phyloP scores from a whole-genome alignment of 2,888 invertebrate genomes.

The Zygogramma bicolorata region DNA sequence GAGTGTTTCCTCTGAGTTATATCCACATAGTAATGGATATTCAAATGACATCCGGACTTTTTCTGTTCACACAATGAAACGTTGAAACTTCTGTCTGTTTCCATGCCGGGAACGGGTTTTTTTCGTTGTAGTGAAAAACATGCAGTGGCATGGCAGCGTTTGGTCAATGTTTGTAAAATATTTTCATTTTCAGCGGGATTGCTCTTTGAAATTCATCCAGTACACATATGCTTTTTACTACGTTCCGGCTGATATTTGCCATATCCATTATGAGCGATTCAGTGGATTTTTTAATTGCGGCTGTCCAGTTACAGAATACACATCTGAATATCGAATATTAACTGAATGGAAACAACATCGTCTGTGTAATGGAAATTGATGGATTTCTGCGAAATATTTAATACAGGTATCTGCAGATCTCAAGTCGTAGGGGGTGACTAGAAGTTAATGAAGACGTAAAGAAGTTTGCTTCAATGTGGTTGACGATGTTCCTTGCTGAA shows the following conservation, averaged over 20 bases:
- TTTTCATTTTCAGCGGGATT: neutral
- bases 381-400: too few species aligned
- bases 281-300: neutral
- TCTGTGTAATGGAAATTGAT: too few species aligned
- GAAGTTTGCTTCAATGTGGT: too few species aligned
- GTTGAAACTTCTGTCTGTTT: slow-evolving; percentile 4
- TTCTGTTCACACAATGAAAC: slow-evolving; percentile 8
- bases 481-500: too few species aligned
- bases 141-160: neutral
- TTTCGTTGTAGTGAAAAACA: neutral
- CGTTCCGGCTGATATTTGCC: neutral
- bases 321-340: too few species aligned
- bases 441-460: too few species aligned
- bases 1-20: slow-evolving; percentile 25
- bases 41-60: slow-evolving; percentile 25
- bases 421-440: too few species aligned
- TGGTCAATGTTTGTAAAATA: neutral
- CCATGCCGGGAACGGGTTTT: neutral
- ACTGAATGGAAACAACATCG: too few species aligned
- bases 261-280: neutral
- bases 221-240: neutral
- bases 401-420: too few species aligned
- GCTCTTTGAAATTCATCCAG: neutral
- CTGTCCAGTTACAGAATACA: too few species aligned
- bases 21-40: slow-evolving; percentile 28